These are phyloP conservation scores for Tragelaphus buxtoni DNA, from an alignment of 2,113 vertebrate genomes.

Conservation along the genomic window DNA sequence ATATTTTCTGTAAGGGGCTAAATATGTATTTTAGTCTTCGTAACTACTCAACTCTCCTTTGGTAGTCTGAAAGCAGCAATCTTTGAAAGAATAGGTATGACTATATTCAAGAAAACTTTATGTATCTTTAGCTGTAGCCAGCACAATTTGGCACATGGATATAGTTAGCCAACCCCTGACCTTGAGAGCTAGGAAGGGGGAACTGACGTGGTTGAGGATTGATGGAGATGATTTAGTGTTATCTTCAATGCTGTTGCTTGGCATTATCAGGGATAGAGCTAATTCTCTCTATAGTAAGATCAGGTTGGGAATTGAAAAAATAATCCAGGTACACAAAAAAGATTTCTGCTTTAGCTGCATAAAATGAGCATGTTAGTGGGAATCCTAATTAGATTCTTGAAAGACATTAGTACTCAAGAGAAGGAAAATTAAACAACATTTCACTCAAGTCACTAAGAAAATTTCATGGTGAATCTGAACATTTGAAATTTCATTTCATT, in stretches of 20 bases:
- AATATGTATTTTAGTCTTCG: not conserved
- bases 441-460: not conserved
- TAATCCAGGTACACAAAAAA: not conserved
- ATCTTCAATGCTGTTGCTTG: not conserved
- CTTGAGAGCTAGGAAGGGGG: not conserved
- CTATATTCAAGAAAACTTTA: not conserved
- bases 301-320: not conserved
- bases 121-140: not conserved
- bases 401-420: not conserved
- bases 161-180: not conserved
- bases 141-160: not conserved
- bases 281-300: not conserved
- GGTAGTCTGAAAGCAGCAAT: not conserved
- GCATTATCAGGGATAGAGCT: not conserved
- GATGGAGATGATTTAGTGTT: not conserved
- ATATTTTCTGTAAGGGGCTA: not conserved
- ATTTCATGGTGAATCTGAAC: not conserved
- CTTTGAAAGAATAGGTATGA: not conserved
- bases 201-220: not conserved
- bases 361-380: not conserved
- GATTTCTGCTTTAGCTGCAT: not conserved
- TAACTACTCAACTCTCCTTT: not conserved
- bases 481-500: not conserved
- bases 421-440: not conserved
- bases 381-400: not conserved